Percentiles rank a stretch among this genome's conserved stretches.
These are phyloP conservation scores for Lepidocolaptes lacrymiger DNA, from an alignment of 2,797 vertebrate genomes.

Conservation along the genomic window DNA sequence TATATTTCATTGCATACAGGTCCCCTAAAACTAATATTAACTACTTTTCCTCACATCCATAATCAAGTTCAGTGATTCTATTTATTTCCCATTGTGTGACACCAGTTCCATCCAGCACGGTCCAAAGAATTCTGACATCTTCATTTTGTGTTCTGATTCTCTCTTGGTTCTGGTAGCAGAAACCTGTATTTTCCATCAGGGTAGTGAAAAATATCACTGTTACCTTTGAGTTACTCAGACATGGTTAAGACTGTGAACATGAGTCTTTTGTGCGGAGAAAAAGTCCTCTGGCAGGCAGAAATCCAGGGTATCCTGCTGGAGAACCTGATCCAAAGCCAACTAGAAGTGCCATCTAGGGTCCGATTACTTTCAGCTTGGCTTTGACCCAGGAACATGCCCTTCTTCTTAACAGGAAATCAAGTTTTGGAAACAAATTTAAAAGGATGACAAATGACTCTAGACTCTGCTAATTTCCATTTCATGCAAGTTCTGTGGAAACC, in stretches of 20 bases:
- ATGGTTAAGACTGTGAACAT: not conserved
- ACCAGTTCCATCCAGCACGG: not conserved
- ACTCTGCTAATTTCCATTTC: constrained; percentile 13
- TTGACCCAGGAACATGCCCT: constrained; percentile 38
- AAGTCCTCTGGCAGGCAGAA: not conserved
- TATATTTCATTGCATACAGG: not conserved
- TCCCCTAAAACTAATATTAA: not conserved
- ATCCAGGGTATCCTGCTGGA: not conserved
- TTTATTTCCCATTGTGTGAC: not conserved
- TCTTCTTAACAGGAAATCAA: constrained; percentile 55
- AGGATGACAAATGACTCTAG: not conserved
- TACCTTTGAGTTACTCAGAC: not conserved
- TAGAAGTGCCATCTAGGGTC: not conserved
- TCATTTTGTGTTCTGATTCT: constrained; percentile 34
- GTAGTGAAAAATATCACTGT: not conserved
- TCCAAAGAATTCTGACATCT: not conserved
- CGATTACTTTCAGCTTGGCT: not conserved
- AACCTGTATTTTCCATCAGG: constrained; percentile 1
- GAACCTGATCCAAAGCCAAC: not conserved
- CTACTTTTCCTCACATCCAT: not conserved
- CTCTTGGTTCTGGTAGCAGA: not conserved
- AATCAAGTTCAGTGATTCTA: not conserved
- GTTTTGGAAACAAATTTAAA: constrained; percentile 9
- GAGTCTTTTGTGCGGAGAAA: constrained; percentile 9
- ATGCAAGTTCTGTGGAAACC: not conserved